Evolutionary conservation across 1,140 invertebrate genomes (phyloP), one percentile per base, ranked within the genome.

Genomic region (Venturia canescens): DNA sequence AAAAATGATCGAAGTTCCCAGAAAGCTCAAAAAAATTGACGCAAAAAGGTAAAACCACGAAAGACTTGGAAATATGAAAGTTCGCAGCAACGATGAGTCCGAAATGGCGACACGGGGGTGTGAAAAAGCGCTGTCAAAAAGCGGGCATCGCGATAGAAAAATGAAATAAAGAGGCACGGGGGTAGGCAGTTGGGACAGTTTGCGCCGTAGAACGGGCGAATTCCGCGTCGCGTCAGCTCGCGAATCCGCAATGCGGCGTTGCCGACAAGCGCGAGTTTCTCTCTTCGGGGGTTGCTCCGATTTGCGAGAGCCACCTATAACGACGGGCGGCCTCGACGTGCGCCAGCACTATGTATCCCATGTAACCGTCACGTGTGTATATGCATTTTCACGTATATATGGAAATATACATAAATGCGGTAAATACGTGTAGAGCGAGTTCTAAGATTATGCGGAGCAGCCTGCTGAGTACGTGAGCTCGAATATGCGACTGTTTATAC

Each of bases 211-310:
- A 27, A 27, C 48, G n/a, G 21, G 29, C 26, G 29, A 72, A 21
- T 23, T 89, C 83, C 88, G 84, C 85, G 48, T 78, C 87, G 85
- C 87, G 88, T 88, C 88, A 88, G 86, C 88, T 87, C 88, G 86
- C 83, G 86, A 87, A 91, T 90, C 90, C 88, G 90, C 90, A 91
- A 91, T 91, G 90, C 90, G 90, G 90, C 89, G 89, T 89, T 90
- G 89, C 89, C 89, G 86, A 80, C 79, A 79, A 87, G 53, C 60
- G 60, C n/a, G 60, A 66, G 21, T 66, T 23, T 66, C 60, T 66
- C 60, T 26, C 60, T 23, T 23, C 21, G 18, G 18, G 60, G 53
- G 78, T 79, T 79, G 78, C 67, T 79, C 79, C 76, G 80, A 23
- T 66, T 66, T 66, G 60, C 77, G 77, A 63, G 80, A 44, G 38